Evolutionary conservation across 2,113 vertebrate genomes (phyloP), one percentile per base, ranked within the genome.

Genomic region (Procavia capensis): DNA sequence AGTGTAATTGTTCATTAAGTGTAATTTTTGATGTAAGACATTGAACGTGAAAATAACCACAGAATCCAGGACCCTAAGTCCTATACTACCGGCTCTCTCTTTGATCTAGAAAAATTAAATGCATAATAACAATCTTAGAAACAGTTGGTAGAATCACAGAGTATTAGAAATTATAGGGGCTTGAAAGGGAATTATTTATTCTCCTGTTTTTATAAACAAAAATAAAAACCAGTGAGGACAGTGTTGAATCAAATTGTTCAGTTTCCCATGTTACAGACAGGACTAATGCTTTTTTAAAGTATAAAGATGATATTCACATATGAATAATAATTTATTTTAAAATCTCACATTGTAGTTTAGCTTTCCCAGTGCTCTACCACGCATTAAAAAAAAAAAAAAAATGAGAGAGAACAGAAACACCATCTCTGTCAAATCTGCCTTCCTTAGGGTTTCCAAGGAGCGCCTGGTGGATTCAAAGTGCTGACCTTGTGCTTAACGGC

Each of bases 161-260:
- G 45, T 68, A 88, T 59, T 94, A 85, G 45, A 80, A 47, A 27
- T 84, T 83, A 76, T 5, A 85, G 41, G 59, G 39, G 1, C 3
- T 68, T 96, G 90, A 80, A 79, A n/a, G 20, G 39, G 14, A 14
- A 68, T 66, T 93, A 68, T 95, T 87, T 94, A 80, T 88, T 16
- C 5, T 22, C 89, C 41, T 54, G 31, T 66, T 85, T 96, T 93
- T 93, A 24, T 47, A 64, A 76, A 50, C 86, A 83, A 95, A 85
- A 47, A 29, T 50, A 5, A 39, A n/a, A n/a, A n/a, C n/a, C n/a
- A 2, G 50, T 50, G 72, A 96, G 14, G 41, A 25, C 39, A 72
- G 36, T 59, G 34, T 43, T 89, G 39, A 81, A 43, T 29, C 84
- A n/a, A 57, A 3, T 47, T 93, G 17, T 36, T 24, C 7, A 57